Conservation (phyloP, 2,113 vertebrate species). For the Setophaga petechia region DNA sequence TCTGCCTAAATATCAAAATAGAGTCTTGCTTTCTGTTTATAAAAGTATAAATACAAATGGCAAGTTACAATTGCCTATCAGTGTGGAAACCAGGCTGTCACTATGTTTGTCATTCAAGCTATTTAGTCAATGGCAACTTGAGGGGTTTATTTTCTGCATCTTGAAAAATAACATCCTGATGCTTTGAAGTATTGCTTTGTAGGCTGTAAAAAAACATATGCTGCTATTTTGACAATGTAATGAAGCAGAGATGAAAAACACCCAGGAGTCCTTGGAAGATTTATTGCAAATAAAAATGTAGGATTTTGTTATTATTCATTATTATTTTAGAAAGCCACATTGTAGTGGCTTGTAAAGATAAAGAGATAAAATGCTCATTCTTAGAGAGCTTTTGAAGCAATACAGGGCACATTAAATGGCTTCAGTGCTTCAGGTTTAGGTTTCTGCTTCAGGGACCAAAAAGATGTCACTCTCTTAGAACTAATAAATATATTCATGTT, state of each 20-base stretch:
- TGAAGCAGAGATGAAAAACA: neutral
- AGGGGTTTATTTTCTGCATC: neutral
- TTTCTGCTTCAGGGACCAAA: neutral
- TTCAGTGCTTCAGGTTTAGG: neutral
- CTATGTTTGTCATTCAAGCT: neutral
- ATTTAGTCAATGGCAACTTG: neutral
- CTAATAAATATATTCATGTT: neutral
- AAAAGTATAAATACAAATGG: neutral
- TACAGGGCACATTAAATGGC: neutral
- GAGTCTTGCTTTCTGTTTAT: neutral
- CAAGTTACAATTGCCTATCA: neutral
- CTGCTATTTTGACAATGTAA: conserved; percentile 12
- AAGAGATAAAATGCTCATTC: neutral
- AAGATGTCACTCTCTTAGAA: neutral
- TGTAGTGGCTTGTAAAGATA: neutral
- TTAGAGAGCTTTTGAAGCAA: neutral
- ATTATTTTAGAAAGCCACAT: neutral
- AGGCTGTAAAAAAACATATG: neutral
- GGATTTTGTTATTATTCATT: neutral
- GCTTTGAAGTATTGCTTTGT: neutral
- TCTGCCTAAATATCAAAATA: neutral
- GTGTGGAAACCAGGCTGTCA: neutral
- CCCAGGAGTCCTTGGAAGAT: neutral
- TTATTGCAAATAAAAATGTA: neutral
- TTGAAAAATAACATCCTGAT: neutral